Conservation (phyloP, 2,888 invertebrate genomes). For the Atrina japonica region DNA sequence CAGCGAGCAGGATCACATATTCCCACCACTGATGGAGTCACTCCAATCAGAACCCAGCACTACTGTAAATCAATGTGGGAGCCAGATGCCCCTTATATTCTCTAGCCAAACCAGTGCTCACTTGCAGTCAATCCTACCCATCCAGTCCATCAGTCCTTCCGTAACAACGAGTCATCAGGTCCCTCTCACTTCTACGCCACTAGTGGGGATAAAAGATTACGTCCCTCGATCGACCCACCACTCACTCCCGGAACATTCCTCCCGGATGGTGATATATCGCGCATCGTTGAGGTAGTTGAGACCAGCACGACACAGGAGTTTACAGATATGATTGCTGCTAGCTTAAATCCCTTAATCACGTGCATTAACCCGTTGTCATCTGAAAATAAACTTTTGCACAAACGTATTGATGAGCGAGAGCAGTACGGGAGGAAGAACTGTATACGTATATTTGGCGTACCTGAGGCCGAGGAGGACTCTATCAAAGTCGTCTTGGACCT, state of each 20-base stretch:
- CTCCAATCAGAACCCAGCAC: too few relatives aligned
- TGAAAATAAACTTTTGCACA: not conserved
- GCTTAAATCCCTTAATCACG: slow-evolving; percentile 1
- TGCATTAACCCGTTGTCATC: not conserved
- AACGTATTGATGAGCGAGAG: slow-evolving; percentile 5
- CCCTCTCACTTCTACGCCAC: too few relatives aligned
- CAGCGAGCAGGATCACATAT: too few relatives aligned
- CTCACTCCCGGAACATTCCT: not conserved
- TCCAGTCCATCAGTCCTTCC: too few relatives aligned
- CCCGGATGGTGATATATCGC: slow-evolving; percentile 4
- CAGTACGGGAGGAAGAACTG: slow-evolving; percentile 8
- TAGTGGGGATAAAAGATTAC: too few relatives aligned
- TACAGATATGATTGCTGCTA: slow-evolving; percentile 1
- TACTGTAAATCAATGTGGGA: too few relatives aligned
- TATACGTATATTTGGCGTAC: slow-evolving; percentile 1
- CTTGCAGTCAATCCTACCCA: too few relatives aligned
- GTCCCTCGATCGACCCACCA: not conserved
- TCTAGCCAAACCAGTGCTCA: too few relatives aligned
- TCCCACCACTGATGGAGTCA: too few relatives aligned
- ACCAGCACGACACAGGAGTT: not conserved
- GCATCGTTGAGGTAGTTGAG: slow-evolving; percentile 3
- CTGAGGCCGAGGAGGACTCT: not conserved
- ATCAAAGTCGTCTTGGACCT: not conserved
- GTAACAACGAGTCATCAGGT: too few relatives aligned
- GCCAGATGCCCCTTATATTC: too few relatives aligned